Conservation (phyloP, 2,797 vertebrate genomes). For the Tinamus major region DNA sequence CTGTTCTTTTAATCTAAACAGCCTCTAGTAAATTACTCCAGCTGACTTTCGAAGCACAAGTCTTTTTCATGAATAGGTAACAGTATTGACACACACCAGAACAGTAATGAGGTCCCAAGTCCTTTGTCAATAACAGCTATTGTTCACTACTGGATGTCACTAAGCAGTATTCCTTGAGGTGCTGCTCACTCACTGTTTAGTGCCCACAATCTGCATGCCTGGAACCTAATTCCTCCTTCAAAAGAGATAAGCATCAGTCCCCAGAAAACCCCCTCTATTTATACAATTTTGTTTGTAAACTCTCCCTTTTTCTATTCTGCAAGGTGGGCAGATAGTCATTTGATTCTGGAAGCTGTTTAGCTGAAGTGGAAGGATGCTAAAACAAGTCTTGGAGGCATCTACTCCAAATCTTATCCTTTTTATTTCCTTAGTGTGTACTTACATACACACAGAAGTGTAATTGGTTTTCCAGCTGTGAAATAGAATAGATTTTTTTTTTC, state of each 20-base stretch:
- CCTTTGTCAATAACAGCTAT: background rate
- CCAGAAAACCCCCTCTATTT: background rate
- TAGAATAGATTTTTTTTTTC: background rate
- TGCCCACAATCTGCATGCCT: background rate
- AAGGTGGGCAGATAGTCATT: background rate
- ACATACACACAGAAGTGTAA: background rate
- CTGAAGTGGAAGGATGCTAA: background rate
- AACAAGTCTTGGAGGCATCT: slow-evolving; percentile 10
- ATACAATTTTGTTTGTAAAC: background rate
- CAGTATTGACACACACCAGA: fast-evolving
- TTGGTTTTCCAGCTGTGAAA: background rate
- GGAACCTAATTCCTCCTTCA: background rate
- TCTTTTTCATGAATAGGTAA: background rate
- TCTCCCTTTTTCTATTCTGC: background rate
- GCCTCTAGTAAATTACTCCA: background rate
- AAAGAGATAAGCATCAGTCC: background rate
- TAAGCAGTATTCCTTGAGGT: background rate
- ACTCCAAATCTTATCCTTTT: slow-evolving; percentile 19
- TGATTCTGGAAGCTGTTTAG: background rate
- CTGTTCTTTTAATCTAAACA: background rate
- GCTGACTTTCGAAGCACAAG: background rate
- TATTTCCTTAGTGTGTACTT: slow-evolving; percentile 22
- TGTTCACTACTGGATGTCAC: background rate
- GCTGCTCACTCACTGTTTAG: background rate
- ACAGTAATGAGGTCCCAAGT: background rate